Evolutionary conservation across 1,140 invertebrate species (phyloP), one percentile per base, ranked within the genome.

Genomic region (Drosophila baimaii): DNA sequence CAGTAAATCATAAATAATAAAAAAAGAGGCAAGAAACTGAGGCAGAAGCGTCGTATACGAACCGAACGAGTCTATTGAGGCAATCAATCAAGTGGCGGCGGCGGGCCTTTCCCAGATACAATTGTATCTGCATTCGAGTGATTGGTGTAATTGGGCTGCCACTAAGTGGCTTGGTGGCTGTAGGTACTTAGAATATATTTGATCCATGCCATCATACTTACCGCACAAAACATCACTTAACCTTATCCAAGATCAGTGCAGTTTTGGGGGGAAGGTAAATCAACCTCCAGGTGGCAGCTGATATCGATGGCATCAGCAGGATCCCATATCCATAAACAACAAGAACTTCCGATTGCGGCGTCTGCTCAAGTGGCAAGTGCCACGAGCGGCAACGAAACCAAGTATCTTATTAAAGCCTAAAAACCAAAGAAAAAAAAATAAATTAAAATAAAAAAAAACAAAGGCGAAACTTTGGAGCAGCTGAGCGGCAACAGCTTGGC

Each of bases 271-370:
- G 6, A n/a, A n/a, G n/a, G 31, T 66, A 66, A 66, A 65, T 35
- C 61, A 68, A 39, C 41, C 31, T 17, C 25, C 47, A 49, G 41
- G 12, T 74, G 72, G 64, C 78, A 81, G 82, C 78, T 81, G 82
- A 86, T 77, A 57, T 47, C n/a, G n/a, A n/a, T 46, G 63, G 66
- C 62, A n/a, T 17, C 35, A 39, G 55, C 35, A 39, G 55, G 63
- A 70, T 61, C 59, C 59, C 39, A 43, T 86, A 78, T 86, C 81
- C 81, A 86, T 86, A 85, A 85, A 81, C 69, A 78, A 66, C 69
- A 78, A 66, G 61, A 78, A 86, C 81, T 86, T 85, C 81, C 81
- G 81, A 86, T 86, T 86, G 73, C 64, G 80, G 66, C 76, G 54
- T 64, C 76, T 77, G 76, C 66, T 57, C 80, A 58, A 70, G 70